Percentiles rank a stretch among this genome's conserved stretches.
These are phyloP conservation scores for Lottia scabra DNA, from an alignment of 2,888 invertebrate species.

Conservation along the genomic window DNA sequence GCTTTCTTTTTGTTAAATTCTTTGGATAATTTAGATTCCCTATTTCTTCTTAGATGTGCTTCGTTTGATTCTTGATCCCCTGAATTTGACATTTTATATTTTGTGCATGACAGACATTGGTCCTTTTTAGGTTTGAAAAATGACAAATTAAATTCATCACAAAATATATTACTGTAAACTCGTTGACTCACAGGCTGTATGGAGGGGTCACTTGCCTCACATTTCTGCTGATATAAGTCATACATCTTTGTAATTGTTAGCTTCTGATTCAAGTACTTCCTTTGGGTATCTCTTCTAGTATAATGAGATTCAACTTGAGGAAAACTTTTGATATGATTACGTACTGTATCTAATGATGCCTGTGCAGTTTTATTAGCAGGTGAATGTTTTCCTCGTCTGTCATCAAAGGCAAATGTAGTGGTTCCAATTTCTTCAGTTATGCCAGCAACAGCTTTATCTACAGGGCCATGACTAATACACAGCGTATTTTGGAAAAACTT, in stretches of 20 bases:
- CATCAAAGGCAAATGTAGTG: too few relatives aligned
- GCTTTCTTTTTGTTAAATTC: background rate
- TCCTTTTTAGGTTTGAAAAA: conserved; percentile 7
- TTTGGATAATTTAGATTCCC: background rate
- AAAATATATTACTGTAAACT: background rate
- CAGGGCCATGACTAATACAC: background rate
- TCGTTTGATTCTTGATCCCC: background rate
- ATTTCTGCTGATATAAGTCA: background rate
- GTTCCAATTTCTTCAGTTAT: background rate
- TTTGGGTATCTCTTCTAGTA: conserved; percentile 2
- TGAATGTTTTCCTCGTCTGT: background rate
- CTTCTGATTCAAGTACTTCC: background rate
- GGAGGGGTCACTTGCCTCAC: background rate
- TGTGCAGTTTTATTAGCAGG: background rate
- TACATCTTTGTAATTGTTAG: background rate
- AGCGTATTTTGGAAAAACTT: conserved; percentile 1
- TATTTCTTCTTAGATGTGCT: background rate
- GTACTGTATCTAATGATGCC: background rate
- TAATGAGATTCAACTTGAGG: conserved; percentile 11
- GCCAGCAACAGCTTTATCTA: background rate
- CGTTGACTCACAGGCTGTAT: background rate
- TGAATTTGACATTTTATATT: background rate
- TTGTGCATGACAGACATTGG: conserved; percentile 4
- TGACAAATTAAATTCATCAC: background rate
- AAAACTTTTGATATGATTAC: background rate